These are phyloP conservation scores for Ceyx erithaca DNA, from an alignment of 2,797 vertebrate genomes.

Conservation along the genomic window DNA sequence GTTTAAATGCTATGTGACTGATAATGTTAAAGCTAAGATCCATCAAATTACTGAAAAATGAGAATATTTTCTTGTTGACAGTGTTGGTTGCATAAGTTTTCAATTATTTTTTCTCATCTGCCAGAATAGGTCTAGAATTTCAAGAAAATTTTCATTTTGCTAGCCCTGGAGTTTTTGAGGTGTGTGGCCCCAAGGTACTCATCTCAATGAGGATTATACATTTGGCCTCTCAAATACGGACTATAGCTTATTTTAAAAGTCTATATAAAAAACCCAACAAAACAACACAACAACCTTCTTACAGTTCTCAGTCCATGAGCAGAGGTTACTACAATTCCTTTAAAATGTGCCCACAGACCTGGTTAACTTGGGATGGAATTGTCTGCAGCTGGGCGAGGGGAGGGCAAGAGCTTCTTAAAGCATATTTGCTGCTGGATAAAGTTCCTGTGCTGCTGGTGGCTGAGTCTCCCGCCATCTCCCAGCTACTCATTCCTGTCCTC, in stretches of 20 bases:
- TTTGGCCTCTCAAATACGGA: not conserved
- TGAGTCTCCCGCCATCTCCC: not conserved
- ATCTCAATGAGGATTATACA: not conserved
- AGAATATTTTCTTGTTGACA: not conserved
- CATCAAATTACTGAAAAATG: not conserved
- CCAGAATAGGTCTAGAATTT: not conserved
- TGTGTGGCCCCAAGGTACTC: not conserved
- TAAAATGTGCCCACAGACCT: not conserved
- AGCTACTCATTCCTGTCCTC: not conserved
- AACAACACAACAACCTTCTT: not conserved
- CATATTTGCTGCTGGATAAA: not conserved
- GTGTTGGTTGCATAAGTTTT: not conserved
- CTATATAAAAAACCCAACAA: not conserved
- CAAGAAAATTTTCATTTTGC: not conserved
- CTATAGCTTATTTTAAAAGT: not conserved
- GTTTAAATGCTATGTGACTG: not conserved
- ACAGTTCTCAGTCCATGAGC: not conserved
- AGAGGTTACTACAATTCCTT: not conserved
- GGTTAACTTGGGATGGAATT: not conserved
- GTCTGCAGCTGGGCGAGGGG: not conserved
- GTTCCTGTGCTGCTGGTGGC: not conserved
- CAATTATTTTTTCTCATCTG: not conserved
- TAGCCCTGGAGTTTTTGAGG: not conserved
- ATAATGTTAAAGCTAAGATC: not conserved
- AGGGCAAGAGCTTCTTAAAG: not conserved